Base-by-base conservation (phyloP, 1,140 invertebrate genomes). In the Scylla paramamosain region DNA sequence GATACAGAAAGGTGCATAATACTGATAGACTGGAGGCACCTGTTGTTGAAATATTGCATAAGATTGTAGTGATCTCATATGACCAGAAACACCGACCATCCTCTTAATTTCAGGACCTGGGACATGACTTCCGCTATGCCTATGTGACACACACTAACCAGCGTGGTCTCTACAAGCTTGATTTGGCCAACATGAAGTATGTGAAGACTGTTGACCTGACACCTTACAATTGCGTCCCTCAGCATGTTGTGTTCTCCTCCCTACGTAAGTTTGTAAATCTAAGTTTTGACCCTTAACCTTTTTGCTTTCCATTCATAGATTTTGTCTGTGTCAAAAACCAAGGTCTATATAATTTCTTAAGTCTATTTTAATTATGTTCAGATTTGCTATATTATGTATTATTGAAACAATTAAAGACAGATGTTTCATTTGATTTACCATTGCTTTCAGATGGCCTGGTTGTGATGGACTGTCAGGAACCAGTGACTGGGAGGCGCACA, bases 71-170 rank as follows among this genome's bases (percentile, higher is more conserved):
- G 1, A 39, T 39, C 39, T 2, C 39, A 39, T 39, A 39, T 39
- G 16, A 12, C 16, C 52, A 59, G 2, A n/a, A 77, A 77, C n/a
- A n/a, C 20, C 20, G 8, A n/a, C 67, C 67, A 20, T 20, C 25
- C 67, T 20, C 67, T n/a, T 39, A 39, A n/a, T 77, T 77, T 77
- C 97, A 98, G 97, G 98, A 98, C 96, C 97, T 98, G 95, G 97
- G 97, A 4, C 97, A 98, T 96, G 97, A 97, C 95, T 98, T 98
- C 97, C 98, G 98, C 96, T 98, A 98, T 97, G 98, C 98, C 20
- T 98, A 98, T 96, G 98, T 98, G 8, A 98, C 98, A 28, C 98
- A 98, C 96, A 98, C 97, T 48, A 98, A 98, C 96, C 98, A 98
- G 96, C 97, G 98, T 90, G 98, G 98, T 39, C 97, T 98, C 95